Base-by-base conservation (phyloP, 2,113 vertebrate species). In the Engystomops pustulosus region DNA sequence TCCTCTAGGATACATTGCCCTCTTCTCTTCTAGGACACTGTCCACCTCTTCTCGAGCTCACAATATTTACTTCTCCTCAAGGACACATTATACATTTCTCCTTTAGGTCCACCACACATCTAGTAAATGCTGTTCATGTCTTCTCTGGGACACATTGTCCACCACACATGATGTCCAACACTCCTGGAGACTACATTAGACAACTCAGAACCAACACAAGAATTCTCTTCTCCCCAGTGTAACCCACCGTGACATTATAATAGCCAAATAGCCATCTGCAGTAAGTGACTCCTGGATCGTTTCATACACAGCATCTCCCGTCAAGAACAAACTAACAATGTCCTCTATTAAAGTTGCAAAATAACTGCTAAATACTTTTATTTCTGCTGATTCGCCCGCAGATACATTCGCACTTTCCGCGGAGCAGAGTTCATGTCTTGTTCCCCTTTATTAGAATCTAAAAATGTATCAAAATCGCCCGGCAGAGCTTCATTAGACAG, bases 401-500 rank as follows among this genome's bases (percentile, higher is more conserved):
- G 77, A 67, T 80, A 68, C 60, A 23, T 65, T 80, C 60, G 44
- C 79, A 69, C 78, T 80, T 80, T 80, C 65, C 0, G 53, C 32
- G 0, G 72, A 74, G 41, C 74, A 65, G 12, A 83, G 69, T 84
- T 68, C 12, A 76, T 82, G 65, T 82, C 9, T 68, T 80, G 79
- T 55, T 82, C 69, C 68, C 67, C 69, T 58, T 53, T 72, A 82
- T 58, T 38, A 72, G 47, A 82, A 30, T 55, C 80, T 82, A 72
- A 65, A 72, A 65, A 80, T 10, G 86, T 25, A 58, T 89, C 53
- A 86, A 34, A 51, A 86, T 81, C 71, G 69, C 0, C 8, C 75
- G 75, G 49, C 1, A 82, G 36, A 45, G 47, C 1, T 85, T 86
- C 71, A 81, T 6, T 6, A 88, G 87, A 86, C 80, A 51, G 62